Evolutionary conservation across 2,797 vertebrate species (phyloP).

Genomic region (Phalloptychus januarius): DNA sequence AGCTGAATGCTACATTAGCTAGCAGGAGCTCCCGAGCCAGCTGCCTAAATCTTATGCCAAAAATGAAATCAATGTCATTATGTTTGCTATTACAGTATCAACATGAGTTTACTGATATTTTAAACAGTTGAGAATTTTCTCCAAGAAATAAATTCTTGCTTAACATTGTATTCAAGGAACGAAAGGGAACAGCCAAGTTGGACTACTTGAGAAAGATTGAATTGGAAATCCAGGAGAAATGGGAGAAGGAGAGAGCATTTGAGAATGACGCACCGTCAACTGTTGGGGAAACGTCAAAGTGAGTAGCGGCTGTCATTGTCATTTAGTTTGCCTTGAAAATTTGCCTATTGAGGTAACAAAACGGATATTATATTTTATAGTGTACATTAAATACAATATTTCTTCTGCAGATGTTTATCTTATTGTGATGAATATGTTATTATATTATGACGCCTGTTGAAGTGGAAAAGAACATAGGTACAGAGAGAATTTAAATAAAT

Average conservation of each 20-base stretch:
- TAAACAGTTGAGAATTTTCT: rapidly evolving
- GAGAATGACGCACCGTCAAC: slow-evolving; percentile 80
- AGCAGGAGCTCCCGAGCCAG: slow-evolving; percentile 41
- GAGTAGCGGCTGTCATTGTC: slow-evolving; percentile 28
- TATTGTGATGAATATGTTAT: neutral
- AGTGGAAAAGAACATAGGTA: neutral
- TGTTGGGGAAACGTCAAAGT: slow-evolving; percentile 74
- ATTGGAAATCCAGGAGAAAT: slow-evolving; percentile 90
- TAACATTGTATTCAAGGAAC: slow-evolving; percentile 80
- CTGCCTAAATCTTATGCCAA: slow-evolving; percentile 10
- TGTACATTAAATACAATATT: neutral
- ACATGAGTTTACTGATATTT: neutral
- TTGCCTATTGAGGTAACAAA: neutral
- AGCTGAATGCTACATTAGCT: slow-evolving; percentile 60
- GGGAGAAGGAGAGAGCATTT: slow-evolving; percentile 88
- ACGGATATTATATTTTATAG: neutral
- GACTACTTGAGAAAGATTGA: slow-evolving; percentile 96
- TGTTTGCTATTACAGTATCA: neutral
- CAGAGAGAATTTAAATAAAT: neutral
- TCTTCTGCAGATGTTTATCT: neutral
- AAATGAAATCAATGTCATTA: neutral
- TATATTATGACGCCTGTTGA: neutral
- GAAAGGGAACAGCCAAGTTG: slow-evolving; percentile 95
- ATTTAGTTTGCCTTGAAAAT: neutral
- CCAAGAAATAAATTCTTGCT: neutral